Evolutionary conservation across 2,888 invertebrate species (phyloP).

Genomic region (Patella ulyssiponensis): DNA sequence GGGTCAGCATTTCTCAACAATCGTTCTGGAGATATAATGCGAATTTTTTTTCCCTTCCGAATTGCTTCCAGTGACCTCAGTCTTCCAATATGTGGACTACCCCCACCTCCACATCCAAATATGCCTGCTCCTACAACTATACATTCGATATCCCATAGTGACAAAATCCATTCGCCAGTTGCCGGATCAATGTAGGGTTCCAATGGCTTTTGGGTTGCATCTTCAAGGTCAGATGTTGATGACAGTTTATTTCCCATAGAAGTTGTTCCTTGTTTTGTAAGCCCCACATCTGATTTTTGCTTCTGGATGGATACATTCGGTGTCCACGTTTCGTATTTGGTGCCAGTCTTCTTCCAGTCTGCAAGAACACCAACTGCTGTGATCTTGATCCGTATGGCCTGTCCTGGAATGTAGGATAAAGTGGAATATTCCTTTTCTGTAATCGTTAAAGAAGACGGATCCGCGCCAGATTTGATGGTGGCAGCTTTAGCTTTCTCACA

Average conservation of each 20-base stretch:
- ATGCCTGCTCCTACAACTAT: slow-evolving; percentile 66
- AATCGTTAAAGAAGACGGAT: slow-evolving; percentile 39
- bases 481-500: slow-evolving; percentile 30
- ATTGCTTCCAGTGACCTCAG: slow-evolving; percentile 48
- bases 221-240: slow-evolving; percentile 9
- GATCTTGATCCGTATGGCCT: slow-evolving; percentile 58
- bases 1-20: slow-evolving; percentile 39
- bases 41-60: slow-evolving; percentile 52
- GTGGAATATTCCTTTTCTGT: slow-evolving; percentile 55
- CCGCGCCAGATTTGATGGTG: slow-evolving; percentile 40
- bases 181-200: slow-evolving; percentile 40
- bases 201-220: slow-evolving; percentile 19
- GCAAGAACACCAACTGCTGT: slow-evolving; percentile 61
- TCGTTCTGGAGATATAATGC: slow-evolving; percentile 55
- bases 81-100: slow-evolving; percentile 60
- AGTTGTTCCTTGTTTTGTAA: slow-evolving; percentile 39
- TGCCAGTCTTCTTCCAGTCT: slow-evolving; percentile 9
- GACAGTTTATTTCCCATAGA: slow-evolving; percentile 34
- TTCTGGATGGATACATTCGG: not conserved
- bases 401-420: slow-evolving; percentile 63
- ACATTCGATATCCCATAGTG: slow-evolving; percentile 65
- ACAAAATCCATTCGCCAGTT: slow-evolving; percentile 62
- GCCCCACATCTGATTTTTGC: not conserved
- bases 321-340: not conserved
- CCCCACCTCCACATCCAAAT: slow-evolving; percentile 68